A percentile compares a stretch with the other conserved stretches of the same genome.
Conservation (phyloP, 1,140 invertebrate species). For the Drosophila ohnishii region DNA sequence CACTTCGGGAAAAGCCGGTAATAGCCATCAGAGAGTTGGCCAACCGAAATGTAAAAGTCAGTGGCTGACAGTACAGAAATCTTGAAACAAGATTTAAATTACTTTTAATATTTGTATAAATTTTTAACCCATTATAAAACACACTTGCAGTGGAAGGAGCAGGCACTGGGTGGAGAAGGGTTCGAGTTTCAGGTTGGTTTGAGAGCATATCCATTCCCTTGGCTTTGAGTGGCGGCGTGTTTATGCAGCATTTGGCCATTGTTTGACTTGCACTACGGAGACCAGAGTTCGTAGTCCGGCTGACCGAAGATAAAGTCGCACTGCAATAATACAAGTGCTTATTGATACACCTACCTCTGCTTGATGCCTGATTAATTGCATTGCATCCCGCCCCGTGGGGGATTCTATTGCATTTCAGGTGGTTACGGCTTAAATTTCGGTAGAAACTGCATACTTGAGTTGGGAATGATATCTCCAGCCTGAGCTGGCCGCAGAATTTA, state of each 20-base stretch:
- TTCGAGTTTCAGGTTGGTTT: background rate
- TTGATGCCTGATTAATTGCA: constrained; percentile 29
- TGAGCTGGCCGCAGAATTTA: background rate
- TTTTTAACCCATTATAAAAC: background rate
- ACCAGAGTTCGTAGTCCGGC: background rate
- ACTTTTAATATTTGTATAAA: background rate
- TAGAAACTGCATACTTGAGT: background rate
- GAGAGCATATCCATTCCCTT: background rate
- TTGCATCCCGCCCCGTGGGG: background rate
- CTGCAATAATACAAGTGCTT: constrained; percentile 45
- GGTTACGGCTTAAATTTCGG: background rate
- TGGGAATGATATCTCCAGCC: too few relatives aligned
- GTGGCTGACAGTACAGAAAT: background rate
- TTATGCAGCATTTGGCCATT: constrained; percentile 54
- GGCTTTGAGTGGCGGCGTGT: constrained; percentile 19
- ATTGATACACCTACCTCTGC: constrained; percentile 37
- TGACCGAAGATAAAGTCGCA: constrained; percentile 32
- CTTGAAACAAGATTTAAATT: background rate
- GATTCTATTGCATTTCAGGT: background rate
- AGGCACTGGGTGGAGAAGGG: background rate
- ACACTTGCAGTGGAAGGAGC: background rate
- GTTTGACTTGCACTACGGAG: constrained; percentile 53
- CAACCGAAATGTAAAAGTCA: background rate
- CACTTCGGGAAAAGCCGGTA: background rate
- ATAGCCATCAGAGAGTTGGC: background rate